Base-by-base conservation (phyloP, 1,140 invertebrate genomes). In the Drosophila athabasca region DNA sequence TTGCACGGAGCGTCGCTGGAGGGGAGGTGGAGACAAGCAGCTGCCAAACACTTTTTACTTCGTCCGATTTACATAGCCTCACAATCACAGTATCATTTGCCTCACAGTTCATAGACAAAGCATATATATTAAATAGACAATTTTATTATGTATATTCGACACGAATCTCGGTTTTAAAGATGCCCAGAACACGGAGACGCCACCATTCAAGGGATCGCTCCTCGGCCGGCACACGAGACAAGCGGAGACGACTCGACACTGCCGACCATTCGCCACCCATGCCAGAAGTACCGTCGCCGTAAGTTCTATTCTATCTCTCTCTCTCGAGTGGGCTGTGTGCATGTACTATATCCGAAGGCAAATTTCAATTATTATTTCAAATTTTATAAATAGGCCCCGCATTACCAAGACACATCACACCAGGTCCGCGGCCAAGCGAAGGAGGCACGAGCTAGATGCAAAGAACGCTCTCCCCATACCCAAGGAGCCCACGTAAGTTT, bases 181-280 rank as follows among this genome's bases (percentile, higher is more conserved):
- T 96, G 95, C 95, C 95, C 76, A 94, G 95, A 83, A 95, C 94
- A 78, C 94, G 95, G 70, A 95, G 95, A 92, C 95, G 95, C 93
- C 95, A 96, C 91, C 95, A 95, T 78, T 94, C 95, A 53, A 94
- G 94, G 74, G 95, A 95, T 59, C 93, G 93, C 60, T 92, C 93
- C 59, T 92, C 90, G 44, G 90, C 84, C 35, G 90, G 92, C 68
- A 94, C 94, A 67, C 92, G 93, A 77, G 92, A 93, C 70, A 94
- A 94, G 92, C 92, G 93, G 73, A 92, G 93, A 75, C 93, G 93
- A 73, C 92, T 94, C 50, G 94, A 90, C 76, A 90, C 90, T 72
- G 82, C 83, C 61, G 90, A 91, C 76, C 76, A 75, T 48, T 90
- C 90, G 58, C 90, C 85, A 73, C 73, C 80, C 76, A 62, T 77